Evolutionary conservation across 2,113 vertebrate species (phyloP).

Genomic region (Ictalurus punctatus): DNA sequence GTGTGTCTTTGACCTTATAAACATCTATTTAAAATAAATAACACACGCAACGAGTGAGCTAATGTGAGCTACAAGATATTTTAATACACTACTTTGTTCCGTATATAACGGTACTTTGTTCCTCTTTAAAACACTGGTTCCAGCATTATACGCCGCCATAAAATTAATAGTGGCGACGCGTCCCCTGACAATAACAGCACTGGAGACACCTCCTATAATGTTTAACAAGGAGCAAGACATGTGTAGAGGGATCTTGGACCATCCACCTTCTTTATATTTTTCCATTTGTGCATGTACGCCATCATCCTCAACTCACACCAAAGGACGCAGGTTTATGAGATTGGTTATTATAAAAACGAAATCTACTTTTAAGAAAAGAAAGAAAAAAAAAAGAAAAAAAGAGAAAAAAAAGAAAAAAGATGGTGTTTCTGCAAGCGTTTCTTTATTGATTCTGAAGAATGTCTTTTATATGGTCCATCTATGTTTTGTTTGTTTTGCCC

Average conservation of each 20-base stretch:
- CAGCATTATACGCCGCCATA: not conserved
- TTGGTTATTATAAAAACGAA: too few relatives aligned
- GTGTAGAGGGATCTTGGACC: not conserved
- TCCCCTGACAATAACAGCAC: not conserved
- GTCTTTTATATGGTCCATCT: not conserved
- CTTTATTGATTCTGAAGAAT: not conserved
- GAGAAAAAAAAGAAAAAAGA: too few relatives aligned
- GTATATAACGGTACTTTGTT: not conserved
- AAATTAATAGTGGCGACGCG: not conserved
- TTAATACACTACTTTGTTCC: not conserved
- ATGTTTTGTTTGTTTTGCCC: not conserved
- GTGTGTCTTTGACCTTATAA: not conserved
- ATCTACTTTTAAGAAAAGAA: too few relatives aligned
- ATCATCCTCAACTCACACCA: not conserved
- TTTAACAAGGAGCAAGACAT: not conserved
- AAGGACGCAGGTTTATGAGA: not conserved
- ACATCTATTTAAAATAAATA: not conserved
- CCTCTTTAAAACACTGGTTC: not conserved
- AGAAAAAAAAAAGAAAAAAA: not conserved
- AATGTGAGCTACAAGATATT: not conserved
- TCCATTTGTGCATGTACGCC: not conserved
- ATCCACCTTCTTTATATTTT: not conserved
- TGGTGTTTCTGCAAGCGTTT: not conserved
- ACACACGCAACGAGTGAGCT: not conserved
- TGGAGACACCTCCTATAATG: not conserved